Conservation (phyloP, 2,888 invertebrate species). For the Yponomeuta sedellus region DNA sequence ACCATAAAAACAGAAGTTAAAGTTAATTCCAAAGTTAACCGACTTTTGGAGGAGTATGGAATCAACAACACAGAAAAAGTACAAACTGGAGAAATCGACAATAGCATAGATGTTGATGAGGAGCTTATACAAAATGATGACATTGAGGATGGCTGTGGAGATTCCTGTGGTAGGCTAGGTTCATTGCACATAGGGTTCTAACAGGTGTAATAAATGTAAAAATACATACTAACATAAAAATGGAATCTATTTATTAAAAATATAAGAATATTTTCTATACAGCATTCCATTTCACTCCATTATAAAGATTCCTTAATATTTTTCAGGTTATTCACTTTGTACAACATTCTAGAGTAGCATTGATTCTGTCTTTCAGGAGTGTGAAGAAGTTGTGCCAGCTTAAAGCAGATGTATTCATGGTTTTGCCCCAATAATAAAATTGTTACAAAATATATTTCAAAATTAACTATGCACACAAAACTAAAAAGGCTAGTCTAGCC, state of each 20-base stretch:
- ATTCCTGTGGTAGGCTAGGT: slow-evolving; percentile 49
- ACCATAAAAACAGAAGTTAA: slow-evolving; percentile 16
- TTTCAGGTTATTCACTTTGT: not conserved
- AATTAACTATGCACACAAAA: not conserved
- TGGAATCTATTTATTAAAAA: slow-evolving; percentile 6
- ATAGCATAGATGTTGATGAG: not conserved
- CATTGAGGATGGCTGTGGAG: slow-evolving; percentile 41
- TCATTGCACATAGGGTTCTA: slow-evolving; percentile 51
- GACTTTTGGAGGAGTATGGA: slow-evolving; percentile 43
- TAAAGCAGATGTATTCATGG: too few relatives aligned
- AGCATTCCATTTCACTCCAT: slow-evolving; percentile 8
- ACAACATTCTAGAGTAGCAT: not conserved
- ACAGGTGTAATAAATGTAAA: slow-evolving; percentile 21
- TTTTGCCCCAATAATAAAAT: not conserved
- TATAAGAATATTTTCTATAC: slow-evolving; percentile 9
- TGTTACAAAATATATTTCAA: not conserved
- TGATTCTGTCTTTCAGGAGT: not conserved
- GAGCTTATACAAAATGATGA: not conserved
- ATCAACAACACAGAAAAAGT: slow-evolving; percentile 30
- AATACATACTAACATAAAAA: not conserved
- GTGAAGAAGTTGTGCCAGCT: not conserved
- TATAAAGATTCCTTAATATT: not conserved
- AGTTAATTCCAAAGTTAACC: slow-evolving; percentile 40
- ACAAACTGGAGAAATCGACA: not conserved
- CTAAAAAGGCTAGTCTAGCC: not conserved